Base-by-base conservation (phyloP, 2,888 invertebrate genomes). In the Polymixis lichenea region DNA sequence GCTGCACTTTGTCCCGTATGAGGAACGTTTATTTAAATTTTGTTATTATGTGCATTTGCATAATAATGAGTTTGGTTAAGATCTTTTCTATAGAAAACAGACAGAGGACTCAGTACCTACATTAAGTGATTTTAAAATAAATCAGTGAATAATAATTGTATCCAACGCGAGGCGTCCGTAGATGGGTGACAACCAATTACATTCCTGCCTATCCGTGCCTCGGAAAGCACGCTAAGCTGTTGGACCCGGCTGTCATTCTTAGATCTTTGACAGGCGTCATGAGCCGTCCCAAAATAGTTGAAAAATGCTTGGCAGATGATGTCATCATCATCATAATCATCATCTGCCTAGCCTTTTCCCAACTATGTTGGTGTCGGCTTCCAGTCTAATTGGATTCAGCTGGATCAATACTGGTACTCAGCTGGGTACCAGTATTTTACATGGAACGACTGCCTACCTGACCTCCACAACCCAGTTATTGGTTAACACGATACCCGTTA, bases 11-110 rank as follows among this genome's bases (percentile, higher is more conserved):
- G 62, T 84, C 71, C 71, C 61, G 3, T n/a, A 11, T 49, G 38
- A 32, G n/a, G 62, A 32, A 67, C 75, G n/a, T 79, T 78, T 79
- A 78, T 86, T 76, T 55, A 67, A 51, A 79, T 71, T 22, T 17
- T 43, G 74, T 71, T 75, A 58, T 19, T 22, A 61, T 77, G 32
- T 66, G 58, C 51, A 72, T 72, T 72, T 70, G 32, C 77, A 79
- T 72, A 77, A 77, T 68, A 75, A 79, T 65, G 49, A 77, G 58
- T 55, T 32, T n/a, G 6, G 25, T 49, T 38, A 8, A n/a, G 5
- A 19, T 38, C 51, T 64, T 43, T 74, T 55, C 7, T n/a, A 8
- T 9, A 28, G 2, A 22, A 51, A 49, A 22, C 28, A 15, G 1
- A 49, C 1, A 2, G 19, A n/a, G n/a, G 19, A 7, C 25, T 43